Base-by-base conservation (phyloP, 2,797 vertebrate species). In the Pagetopsis macropterus region DNA sequence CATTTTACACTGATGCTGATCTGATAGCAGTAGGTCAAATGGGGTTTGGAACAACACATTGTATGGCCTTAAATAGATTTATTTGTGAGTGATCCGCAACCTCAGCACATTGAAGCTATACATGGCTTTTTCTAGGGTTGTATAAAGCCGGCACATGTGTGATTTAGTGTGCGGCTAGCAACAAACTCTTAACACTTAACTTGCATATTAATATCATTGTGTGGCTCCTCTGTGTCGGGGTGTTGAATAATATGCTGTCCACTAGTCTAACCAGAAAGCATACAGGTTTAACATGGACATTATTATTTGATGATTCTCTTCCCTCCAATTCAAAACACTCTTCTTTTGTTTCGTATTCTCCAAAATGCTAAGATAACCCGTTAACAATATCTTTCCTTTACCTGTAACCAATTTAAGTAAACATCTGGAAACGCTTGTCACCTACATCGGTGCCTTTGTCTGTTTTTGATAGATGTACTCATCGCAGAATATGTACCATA, bases 391-490 rank as follows among this genome's bases (percentile, higher is more conserved):
- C 9, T 27, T 6, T 33, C 48, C 45, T 70, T 31, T 3, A 41
- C 63, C 45, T 70, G 45, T 48, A 55, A 21, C 37, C 49, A 58
- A 41, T 17, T 16, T 19, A 70, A 21, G 44, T 11, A 9, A 50
- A 84, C 87, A 87, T 71, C 74, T 89, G 80, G 86, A 91, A 89
- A 13, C 61, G 68, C 67, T 90, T 81, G 19, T 41, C 31, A 52
- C 0, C 1, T 58, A 8, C 27, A 72, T 51, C 19, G 13, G 37
- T 64, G 40, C 37, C 55, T 66, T 52, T 83, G 46, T 81, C 79
- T 79, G 46, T 45, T 72, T 86, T 79, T 89, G 79, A 88, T 85
- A 58, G 78, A 91, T 90, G 72, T 69, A 84, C 51, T 74, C 72
- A 72, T 87, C 63, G 72, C 48, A 72, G 37, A 66, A 69, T 72